Evolutionary conservation across 2,113 vertebrate species (phyloP).

Genomic region (Philantomba maxwellii): DNA sequence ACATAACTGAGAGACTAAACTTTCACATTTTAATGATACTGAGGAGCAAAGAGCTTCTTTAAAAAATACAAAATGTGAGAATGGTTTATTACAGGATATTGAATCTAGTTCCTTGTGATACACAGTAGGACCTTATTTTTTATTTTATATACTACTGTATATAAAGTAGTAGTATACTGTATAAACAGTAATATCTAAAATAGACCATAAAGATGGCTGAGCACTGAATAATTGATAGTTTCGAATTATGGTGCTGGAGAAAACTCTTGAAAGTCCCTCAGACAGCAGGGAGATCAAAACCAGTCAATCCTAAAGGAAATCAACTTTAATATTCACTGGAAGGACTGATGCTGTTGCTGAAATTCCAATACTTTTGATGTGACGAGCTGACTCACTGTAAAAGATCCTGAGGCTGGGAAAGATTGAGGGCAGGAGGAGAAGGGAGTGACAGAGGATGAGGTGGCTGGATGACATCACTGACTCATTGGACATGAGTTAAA

Average conservation of each 20-base stretch:
- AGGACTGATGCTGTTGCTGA: no score
- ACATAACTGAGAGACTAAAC: no score
- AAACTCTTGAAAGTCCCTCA: not conserved
- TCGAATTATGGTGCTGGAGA: not conserved
- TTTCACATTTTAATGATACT: not conserved
- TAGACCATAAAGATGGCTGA: not conserved
- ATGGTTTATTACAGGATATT: not conserved
- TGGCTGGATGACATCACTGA: no score
- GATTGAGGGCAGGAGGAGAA: no score
- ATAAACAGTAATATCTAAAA: not conserved
- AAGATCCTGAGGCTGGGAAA: no score
- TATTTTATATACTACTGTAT: not conserved
- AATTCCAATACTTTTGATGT: no score
- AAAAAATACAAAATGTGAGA: not conserved
- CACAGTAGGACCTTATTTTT: not conserved
- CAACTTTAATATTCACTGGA: no score
- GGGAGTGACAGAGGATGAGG: no score
- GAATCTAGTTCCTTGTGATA: no score
- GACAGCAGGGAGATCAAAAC: not conserved
- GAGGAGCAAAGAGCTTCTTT: not conserved
- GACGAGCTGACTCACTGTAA: no score
- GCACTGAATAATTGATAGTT: not conserved
- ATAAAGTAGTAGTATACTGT: not conserved
- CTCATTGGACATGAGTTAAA: no score
- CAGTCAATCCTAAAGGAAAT: no score